Evolutionary conservation across 2,888 invertebrate genomes (phyloP).

Genomic region (Frankliniella intonsa): DNA sequence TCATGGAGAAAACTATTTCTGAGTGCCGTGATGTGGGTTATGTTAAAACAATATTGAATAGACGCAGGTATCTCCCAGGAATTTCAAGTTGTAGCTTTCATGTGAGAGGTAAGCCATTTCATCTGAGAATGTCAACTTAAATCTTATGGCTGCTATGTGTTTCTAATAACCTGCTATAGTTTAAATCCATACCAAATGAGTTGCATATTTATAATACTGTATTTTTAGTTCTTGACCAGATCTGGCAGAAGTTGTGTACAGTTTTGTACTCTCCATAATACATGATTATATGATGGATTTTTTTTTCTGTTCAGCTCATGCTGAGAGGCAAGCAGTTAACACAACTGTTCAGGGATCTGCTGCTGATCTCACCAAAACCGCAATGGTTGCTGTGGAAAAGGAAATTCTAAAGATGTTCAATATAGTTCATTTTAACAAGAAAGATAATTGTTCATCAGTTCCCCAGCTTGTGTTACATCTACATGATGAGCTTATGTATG

Average conservation of each 20-base stretch:
- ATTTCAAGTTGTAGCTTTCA: conserved; percentile 59
- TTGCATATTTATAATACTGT: conserved; percentile 27
- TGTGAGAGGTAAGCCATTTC: conserved; percentile 53
- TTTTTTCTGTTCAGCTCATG: conserved; percentile 56
- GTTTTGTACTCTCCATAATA: background rate
- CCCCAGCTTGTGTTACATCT: conserved; percentile 72
- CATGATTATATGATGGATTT: background rate
- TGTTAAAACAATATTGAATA: conserved; percentile 75
- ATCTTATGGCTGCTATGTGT: too few species aligned
- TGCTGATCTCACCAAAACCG: conserved; percentile 89
- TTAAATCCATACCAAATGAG: conserved; percentile 29
- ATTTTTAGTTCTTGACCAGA: background rate
- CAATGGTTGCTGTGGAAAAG: conserved; percentile 74
- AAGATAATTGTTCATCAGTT: conserved; percentile 28
- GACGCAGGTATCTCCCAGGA: conserved; percentile 71
- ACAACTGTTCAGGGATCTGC: conserved; percentile 95
- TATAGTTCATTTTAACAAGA: background rate
- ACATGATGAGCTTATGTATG: conserved; percentile 95
- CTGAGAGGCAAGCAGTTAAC: conserved; percentile 95
- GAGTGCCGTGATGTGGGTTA: conserved; percentile 67
- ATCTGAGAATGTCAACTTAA: too few species aligned
- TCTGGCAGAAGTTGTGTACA: background rate
- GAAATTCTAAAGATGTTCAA: conserved; percentile 50
- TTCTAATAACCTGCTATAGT: background rate
- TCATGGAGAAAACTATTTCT: conserved; percentile 55